phyloP scores from a whole-genome alignment of 2,113 vertebrate species.

The Bettongia penicillata region DNA sequence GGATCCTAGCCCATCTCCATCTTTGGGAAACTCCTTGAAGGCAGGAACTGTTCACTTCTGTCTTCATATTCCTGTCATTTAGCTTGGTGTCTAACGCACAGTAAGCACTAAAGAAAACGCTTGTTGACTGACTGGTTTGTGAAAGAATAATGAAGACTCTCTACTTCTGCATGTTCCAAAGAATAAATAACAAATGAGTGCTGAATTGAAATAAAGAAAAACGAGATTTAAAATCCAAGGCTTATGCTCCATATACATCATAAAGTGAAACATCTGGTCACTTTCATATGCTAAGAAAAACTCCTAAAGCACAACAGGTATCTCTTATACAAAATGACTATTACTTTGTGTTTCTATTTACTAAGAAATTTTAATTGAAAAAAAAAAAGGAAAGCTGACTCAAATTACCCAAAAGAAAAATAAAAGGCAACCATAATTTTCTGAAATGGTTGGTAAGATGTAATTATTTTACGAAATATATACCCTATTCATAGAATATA shows the following conservation, averaged over 20 bases:
- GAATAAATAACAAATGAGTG: neutral
- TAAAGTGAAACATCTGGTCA: neutral
- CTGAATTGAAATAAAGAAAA: constrained; percentile 37
- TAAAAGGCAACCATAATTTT: constrained; percentile 5
- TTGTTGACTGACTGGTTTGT: neutral
- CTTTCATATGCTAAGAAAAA: neutral
- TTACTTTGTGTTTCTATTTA: neutral
- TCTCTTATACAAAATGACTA: constrained; percentile 6
- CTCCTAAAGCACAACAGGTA: neutral
- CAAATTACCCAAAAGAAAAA: constrained; percentile 31
- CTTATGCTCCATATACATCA: neutral
- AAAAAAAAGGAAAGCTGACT: neutral
- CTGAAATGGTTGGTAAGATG: neutral
- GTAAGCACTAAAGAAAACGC: neutral
- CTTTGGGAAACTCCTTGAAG: neutral
- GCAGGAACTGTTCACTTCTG: neutral
- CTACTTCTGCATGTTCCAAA: neutral
- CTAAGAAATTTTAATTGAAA: constrained; percentile 32
- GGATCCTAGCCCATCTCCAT: neutral
- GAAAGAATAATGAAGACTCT: neutral
- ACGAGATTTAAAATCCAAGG: neutral
- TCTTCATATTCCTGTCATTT: neutral
- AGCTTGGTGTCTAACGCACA: neutral
- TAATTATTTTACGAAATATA: constrained; percentile 9
- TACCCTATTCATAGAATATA: constrained; percentile 19